Evolutionary conservation across 2,797 vertebrate genomes (phyloP).

Genomic region (Falco columbarius): DNA sequence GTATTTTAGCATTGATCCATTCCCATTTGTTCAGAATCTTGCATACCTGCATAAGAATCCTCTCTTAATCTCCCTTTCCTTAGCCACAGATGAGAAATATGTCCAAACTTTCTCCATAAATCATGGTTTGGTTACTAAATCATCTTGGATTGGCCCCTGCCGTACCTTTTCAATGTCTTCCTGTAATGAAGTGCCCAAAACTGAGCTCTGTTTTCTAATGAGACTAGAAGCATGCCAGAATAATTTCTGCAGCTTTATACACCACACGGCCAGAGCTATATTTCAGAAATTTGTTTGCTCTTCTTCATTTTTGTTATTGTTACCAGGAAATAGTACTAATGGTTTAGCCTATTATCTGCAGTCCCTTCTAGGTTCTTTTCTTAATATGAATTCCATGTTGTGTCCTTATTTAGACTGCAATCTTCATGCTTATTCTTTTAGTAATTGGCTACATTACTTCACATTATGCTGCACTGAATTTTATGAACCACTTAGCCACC

Average conservation of each 20-base stretch:
- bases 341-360: conserved; percentile 24
- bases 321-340: conserved; percentile 38
- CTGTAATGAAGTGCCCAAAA: not conserved
- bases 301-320: conserved; percentile 31
- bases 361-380: conserved; percentile 9
- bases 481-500: conserved; percentile 55
- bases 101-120: conserved; percentile 2
- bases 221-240: not conserved
- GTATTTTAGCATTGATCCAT: not conserved
- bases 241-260: conserved; percentile 12
- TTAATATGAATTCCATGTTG: conserved; percentile 30
- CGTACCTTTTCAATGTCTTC: not conserved
- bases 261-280: not conserved
- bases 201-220: not conserved
- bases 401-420: conserved; percentile 24
- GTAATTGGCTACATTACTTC: conserved; percentile 47
- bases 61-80: not conserved
- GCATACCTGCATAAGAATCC: not conserved
- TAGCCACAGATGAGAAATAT: not conserved
- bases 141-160: not conserved
- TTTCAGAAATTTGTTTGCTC: conserved; percentile 37
- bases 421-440: conserved; percentile 48
- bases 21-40: not conserved
- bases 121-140: not conserved
- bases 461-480: conserved; percentile 53